A percentile compares a stretch with the other conserved stretches of the same genome.
phyloP scores from a whole-genome alignment of 2,797 vertebrate genomes.

The Sebastes diploproa region DNA sequence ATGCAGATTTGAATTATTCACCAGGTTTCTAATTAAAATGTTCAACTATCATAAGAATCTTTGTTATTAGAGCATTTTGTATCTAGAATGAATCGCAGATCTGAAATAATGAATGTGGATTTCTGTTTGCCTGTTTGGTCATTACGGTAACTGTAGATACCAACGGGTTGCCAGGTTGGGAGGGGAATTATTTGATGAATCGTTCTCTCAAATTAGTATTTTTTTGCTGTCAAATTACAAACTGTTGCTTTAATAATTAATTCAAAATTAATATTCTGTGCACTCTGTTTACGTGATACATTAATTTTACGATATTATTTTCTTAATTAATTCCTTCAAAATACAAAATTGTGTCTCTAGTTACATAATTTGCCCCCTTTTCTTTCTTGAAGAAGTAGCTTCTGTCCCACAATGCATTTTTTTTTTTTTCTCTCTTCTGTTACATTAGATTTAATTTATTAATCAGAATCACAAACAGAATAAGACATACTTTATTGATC shows the following conservation, averaged over 20 bases:
- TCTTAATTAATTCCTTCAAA: background rate
- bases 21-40: background rate
- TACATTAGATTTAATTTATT: too few relatives aligned
- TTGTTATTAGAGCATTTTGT: background rate
- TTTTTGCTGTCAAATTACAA: too few relatives aligned
- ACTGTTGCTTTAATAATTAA: too few relatives aligned
- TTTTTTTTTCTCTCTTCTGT: too few relatives aligned
- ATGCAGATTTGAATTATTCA: background rate
- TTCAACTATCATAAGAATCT: background rate
- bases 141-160: background rate
- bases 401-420: too few relatives aligned
- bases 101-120: background rate
- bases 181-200: too few relatives aligned
- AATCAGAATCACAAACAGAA: too few relatives aligned
- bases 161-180: background rate
- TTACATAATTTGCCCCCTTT: background rate
- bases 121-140: background rate
- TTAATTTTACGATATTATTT: too few relatives aligned
- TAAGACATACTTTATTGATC: too few relatives aligned
- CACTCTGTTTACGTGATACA: too few relatives aligned
- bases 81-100: background rate
- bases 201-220: too few relatives aligned
- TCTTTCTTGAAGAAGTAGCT: background rate
- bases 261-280: too few relatives aligned
- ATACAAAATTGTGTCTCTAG: background rate